Evolutionary conservation across 2,888 invertebrate species (phyloP), one percentile per base, ranked within the genome.

Genomic region (Drymonia ruficornis): DNA sequence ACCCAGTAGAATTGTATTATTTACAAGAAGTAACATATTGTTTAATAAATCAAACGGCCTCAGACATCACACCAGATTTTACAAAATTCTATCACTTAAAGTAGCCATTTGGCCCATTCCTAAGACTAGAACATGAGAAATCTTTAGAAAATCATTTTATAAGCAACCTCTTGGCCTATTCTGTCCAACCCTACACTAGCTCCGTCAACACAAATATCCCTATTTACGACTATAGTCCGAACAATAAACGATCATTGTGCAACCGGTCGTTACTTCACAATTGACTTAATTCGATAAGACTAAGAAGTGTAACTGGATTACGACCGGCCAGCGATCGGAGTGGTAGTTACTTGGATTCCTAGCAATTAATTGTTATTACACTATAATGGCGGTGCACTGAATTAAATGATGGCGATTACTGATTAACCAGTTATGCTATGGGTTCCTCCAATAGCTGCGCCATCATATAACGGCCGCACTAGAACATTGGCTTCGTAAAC

Each of bases 281-380:
- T 65, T 63, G 70, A 70, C 67, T 70, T 61, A 70, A 70, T 67
- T 57, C 65, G 55, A 70, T 70, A 65, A 65, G 40, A 55, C 56
- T n/a, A 31, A 43, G 42, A 38, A 36, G 36, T 47, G 50, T 61
- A 61, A 65, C 59, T 36, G 54, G 65, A 59, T 63, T 61, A 70
- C 40, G 18, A 50, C 40, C 15, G 16, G 49, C 54, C 48, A 65
- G 60, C 46, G 40, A 49, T 43, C 52, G 45, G 34, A 56, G 56
- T 58, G 61, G 65, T 57, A 69, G 54, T 50, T 52, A 45, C 44
- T 28, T 28, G 46, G 46, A 43, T 28, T 38, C 16, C 13, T 23
- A 38, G 45, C 45, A 28, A 45, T 45, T 45, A 45, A 45, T 45
- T 45, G 45, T 45, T 28, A 15, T 45, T 45, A 28, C 15, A 28